Evolutionary conservation across 1,140 invertebrate genomes (phyloP).

Genomic region (Apis laboriosa): DNA sequence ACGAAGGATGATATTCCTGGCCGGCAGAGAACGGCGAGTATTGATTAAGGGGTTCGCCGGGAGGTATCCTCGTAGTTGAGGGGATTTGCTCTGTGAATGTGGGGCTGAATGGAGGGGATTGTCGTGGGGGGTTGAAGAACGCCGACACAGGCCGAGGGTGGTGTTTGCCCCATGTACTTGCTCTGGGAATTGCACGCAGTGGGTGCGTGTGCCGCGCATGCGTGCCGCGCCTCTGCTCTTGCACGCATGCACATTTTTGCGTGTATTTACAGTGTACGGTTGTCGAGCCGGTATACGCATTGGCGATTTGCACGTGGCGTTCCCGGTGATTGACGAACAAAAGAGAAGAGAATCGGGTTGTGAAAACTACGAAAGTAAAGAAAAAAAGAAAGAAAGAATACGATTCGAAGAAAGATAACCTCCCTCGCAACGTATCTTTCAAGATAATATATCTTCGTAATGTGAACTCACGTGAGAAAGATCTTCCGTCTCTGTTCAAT

Average conservation of each 20-base stretch:
- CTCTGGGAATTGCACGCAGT: constrained; percentile 15
- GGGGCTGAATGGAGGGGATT: constrained; percentile 43
- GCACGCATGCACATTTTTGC: constrained; percentile 27
- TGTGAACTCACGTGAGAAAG: neutral
- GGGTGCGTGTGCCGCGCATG: constrained; percentile 47
- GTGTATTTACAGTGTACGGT: constrained; percentile 35
- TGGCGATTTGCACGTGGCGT: constrained; percentile 63
- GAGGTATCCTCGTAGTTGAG: constrained; percentile 51
- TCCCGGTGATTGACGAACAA: constrained; percentile 25
- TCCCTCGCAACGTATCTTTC: constrained; percentile 4
- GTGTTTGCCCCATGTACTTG: constrained; percentile 18
- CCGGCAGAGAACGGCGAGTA: constrained; percentile 62
- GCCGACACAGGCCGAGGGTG: constrained; percentile 21
- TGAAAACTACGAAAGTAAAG: constrained; percentile 1
- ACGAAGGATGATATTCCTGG: constrained; percentile 52
- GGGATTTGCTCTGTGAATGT: constrained; percentile 60
- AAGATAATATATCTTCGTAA: neutral
- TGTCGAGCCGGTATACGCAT: constrained; percentile 38
- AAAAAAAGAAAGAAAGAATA: neutral
- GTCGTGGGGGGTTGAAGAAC: constrained; percentile 32
- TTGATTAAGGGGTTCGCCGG: constrained; percentile 66
- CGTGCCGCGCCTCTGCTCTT: neutral
- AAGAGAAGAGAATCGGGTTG: constrained; percentile 11
- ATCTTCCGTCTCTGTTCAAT: neutral
- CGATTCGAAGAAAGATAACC: neutral